Evolutionary conservation across 2,888 invertebrate species (phyloP).

Genomic region (Melinopterus prodromus): DNA sequence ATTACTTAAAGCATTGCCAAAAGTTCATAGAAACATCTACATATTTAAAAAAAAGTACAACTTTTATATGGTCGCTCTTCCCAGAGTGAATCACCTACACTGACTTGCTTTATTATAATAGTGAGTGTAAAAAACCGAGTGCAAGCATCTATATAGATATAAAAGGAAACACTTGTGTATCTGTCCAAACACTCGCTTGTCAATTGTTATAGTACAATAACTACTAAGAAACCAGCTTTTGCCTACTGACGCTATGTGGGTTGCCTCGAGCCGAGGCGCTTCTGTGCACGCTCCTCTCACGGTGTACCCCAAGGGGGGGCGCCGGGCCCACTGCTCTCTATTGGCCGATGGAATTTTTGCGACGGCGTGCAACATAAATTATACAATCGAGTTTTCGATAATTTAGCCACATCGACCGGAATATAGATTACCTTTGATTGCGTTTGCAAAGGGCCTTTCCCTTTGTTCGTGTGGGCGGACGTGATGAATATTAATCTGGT

Average conservation of each 20-base stretch:
- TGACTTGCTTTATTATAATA: too few species aligned
- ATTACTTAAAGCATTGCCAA: too few species aligned
- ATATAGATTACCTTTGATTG: neutral
- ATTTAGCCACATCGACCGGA: neutral
- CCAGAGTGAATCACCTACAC: too few species aligned
- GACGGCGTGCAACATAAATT: slow-evolving; percentile 25
- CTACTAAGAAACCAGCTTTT: slow-evolving; percentile 47
- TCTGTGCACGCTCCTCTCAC: slow-evolving; percentile 33
- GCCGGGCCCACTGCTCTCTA: neutral
- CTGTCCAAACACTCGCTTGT: slow-evolving; percentile 59
- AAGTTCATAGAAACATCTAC: too few species aligned
- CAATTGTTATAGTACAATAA: slow-evolving; percentile 59
- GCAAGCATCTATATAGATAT: too few species aligned
- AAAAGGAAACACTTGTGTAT: slow-evolving; percentile 43
- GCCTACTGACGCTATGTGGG: slow-evolving; percentile 38
- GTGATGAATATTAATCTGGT: neutral
- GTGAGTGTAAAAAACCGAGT: too few species aligned
- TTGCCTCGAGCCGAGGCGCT: slow-evolving; percentile 45
- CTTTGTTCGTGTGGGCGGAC: slow-evolving; percentile 12
- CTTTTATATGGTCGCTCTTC: too few species aligned
- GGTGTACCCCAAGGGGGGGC: neutral
- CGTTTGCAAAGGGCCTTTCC: slow-evolving; percentile 12
- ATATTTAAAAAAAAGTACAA: too few species aligned
- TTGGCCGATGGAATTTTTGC: neutral
- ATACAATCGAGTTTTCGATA: neutral